phyloP scores from a whole-genome alignment of 2,797 vertebrate species.

The Squalus acanthias region DNA sequence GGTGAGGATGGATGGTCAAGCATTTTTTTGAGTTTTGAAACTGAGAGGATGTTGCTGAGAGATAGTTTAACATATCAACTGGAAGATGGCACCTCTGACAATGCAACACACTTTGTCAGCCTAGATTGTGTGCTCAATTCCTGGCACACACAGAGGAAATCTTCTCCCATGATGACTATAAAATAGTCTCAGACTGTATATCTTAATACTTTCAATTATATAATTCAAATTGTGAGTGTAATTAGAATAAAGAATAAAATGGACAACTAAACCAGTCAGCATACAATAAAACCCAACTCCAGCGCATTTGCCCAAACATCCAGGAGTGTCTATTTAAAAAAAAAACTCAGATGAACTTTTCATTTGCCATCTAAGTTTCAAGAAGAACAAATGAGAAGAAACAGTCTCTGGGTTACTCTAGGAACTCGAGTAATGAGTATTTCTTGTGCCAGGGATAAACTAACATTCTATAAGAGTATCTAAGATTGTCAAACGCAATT shows the following conservation, averaged over 20 bases:
- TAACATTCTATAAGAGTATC: background rate
- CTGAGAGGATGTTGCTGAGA: background rate
- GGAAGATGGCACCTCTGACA: background rate
- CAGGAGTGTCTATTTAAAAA: background rate
- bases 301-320: background rate
- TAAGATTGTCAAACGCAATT: background rate
- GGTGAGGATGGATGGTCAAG: background rate
- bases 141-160: background rate
- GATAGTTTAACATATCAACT: background rate
- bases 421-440: background rate
- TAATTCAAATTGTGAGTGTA: background rate
- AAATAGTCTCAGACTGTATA: background rate
- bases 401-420: background rate
- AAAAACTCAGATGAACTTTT: background rate
- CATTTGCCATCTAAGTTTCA: background rate
- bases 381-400: background rate
- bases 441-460: background rate
- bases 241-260: background rate
- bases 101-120: background rate
- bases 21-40: background rate
- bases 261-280: background rate
- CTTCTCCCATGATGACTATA: background rate
- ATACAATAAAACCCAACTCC: background rate
- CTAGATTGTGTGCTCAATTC: background rate
- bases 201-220: background rate